Evolutionary conservation across 2,888 invertebrate genomes (phyloP).

Genomic region (Hypolimnas misippus): DNA sequence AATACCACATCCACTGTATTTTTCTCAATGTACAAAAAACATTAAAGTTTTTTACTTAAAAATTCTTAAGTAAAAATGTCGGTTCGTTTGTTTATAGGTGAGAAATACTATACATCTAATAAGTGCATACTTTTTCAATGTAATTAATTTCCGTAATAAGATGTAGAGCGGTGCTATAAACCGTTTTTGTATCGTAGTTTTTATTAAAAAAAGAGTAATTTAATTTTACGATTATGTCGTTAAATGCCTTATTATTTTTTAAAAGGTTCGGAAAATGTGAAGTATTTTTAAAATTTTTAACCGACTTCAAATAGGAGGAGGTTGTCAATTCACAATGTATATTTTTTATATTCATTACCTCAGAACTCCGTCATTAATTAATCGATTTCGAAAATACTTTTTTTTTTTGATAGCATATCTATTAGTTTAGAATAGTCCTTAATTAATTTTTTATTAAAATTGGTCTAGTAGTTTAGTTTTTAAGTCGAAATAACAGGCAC

Average conservation of each 20-base stretch:
- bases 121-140: neutral
- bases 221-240: neutral
- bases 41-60: constrained; percentile 13
- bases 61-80: constrained; percentile 16
- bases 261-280: too few species aligned
- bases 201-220: neutral
- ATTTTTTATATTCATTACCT: too few species aligned
- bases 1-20: constrained; percentile 6
- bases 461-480: too few species aligned
- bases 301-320: too few species aligned
- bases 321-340: too few species aligned
- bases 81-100: constrained; percentile 17
- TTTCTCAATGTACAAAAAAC: neutral
- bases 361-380: too few species aligned
- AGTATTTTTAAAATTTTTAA: too few species aligned
- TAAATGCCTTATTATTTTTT: neutral
- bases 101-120: constrained; percentile 12
- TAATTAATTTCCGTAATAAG: constrained; percentile 15
- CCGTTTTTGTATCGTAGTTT: neutral
- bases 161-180: constrained; percentile 9
- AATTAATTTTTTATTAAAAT: too few species aligned
- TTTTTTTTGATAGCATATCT: too few species aligned
- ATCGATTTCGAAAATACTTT: too few species aligned
- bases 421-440: too few species aligned
- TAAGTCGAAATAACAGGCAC: too few species aligned